Conservation (phyloP, 2,888 invertebrate species). For the Tenthredo mesomela region DNA sequence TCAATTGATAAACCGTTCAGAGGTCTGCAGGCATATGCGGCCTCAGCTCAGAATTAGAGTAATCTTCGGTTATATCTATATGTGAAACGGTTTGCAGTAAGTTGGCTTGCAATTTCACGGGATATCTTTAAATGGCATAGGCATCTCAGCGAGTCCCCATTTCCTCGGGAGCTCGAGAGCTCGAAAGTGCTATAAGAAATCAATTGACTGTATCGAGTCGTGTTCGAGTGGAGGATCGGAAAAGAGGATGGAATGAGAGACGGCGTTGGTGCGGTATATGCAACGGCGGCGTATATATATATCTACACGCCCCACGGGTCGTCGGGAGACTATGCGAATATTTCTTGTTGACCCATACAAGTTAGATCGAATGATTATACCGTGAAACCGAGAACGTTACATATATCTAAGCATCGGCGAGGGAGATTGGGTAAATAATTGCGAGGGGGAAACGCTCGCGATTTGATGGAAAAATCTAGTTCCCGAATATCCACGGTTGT, state of each 20-base stretch:
- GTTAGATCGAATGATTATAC: neutral
- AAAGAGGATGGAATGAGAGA: neutral
- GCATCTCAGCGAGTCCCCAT: slow-evolving; percentile 16
- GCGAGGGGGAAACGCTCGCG: slow-evolving; percentile 14
- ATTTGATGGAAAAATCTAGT: slow-evolving; percentile 26
- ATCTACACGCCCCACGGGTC: neutral
- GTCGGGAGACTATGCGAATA: neutral
- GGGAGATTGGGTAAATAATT: slow-evolving; percentile 14
- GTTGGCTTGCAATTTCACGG: slow-evolving; percentile 22
- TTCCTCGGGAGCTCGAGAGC: slow-evolving; percentile 1
- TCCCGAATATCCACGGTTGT: neutral
- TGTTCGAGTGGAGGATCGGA: neutral
- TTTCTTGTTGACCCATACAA: slow-evolving; percentile 6
- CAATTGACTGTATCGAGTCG: slow-evolving; percentile 34
- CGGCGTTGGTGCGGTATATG: neutral
- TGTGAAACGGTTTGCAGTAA: slow-evolving; percentile 18
- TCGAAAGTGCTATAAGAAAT: slow-evolving; percentile 33
- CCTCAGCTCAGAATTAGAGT: slow-evolving; percentile 5
- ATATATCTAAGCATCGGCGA: neutral
- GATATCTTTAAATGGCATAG: slow-evolving; percentile 34
- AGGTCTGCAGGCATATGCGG: neutral
- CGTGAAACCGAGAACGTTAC: neutral
- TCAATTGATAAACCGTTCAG: neutral
- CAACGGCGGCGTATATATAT: neutral
- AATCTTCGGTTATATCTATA: slow-evolving; percentile 20